Percentiles rank a stretch among this genome's conserved stretches.
Conservation (phyloP, 2,888 invertebrate genomes). For the Zygaena filipendulae region DNA sequence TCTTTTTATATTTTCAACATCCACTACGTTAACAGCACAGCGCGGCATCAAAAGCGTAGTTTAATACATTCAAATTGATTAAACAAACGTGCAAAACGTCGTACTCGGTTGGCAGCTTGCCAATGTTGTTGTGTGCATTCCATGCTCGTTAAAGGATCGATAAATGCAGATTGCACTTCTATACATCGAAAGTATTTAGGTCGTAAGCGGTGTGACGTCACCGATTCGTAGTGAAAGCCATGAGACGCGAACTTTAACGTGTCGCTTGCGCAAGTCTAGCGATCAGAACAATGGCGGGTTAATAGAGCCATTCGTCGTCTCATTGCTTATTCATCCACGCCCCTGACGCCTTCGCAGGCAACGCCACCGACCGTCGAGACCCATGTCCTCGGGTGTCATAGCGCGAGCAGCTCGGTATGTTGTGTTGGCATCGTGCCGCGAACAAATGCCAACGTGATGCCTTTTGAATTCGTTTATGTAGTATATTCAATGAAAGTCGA, state of each 20-base stretch:
- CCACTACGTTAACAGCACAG: too few species aligned
- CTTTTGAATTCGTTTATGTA: too few species aligned
- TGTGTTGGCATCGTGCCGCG: slow-evolving; percentile 16
- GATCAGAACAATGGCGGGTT: slow-evolving; percentile 60
- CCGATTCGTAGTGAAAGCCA: slow-evolving; percentile 46
- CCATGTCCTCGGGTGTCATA: slow-evolving; percentile 45
- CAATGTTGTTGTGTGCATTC: slow-evolving; percentile 29
- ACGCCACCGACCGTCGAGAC: slow-evolving; percentile 41
- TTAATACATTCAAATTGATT: too few species aligned
- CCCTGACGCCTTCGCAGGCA: slow-evolving; percentile 54
- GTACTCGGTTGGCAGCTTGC: too few species aligned
- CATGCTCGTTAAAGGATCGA: slow-evolving; percentile 33
- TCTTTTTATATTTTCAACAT: too few species aligned
- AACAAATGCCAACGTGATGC: slow-evolving; percentile 8
- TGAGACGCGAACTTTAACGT: slow-evolving; percentile 53
- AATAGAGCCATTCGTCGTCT: slow-evolving; percentile 66
- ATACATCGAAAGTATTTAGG: slow-evolving; percentile 48
- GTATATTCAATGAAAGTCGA: too few species aligned
- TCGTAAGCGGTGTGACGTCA: slow-evolving; percentile 49
- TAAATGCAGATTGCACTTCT: slow-evolving; percentile 49
- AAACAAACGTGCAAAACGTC: too few species aligned
- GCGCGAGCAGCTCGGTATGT: slow-evolving; percentile 24
- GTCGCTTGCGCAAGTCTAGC: slow-evolving; percentile 58
- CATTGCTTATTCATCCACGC: slow-evolving; percentile 68
- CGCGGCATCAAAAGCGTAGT: too few species aligned